These are phyloP conservation scores for Helicoverpa armigera DNA, from an alignment of 1,140 invertebrate genomes.

Conservation along the genomic window DNA sequence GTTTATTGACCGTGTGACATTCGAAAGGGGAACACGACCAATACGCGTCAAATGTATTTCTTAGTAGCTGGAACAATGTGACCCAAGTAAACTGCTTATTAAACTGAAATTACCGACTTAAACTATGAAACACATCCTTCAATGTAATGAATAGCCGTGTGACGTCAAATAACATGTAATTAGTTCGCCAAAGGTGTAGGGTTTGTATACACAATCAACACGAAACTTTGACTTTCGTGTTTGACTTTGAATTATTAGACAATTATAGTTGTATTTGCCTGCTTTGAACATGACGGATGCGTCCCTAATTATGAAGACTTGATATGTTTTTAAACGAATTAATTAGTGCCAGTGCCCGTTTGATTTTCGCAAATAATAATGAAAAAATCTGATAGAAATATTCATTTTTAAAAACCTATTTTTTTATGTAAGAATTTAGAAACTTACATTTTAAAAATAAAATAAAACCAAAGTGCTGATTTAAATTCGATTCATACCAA, in stretches of 20 bases:
- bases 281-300: neutral
- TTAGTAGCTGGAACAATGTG: conserved; percentile 10
- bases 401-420: too few species aligned
- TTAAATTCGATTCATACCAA: neutral
- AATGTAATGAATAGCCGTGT: conserved; percentile 20
- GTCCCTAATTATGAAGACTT: too few species aligned
- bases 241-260: neutral
- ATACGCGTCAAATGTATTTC: conserved; percentile 11
- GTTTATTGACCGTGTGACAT: neutral
- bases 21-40: neutral
- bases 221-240: conserved; percentile 14
- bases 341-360: too few species aligned
- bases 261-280: neutral
- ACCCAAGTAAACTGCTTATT: conserved; percentile 23
- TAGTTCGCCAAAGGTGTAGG: conserved; percentile 14
- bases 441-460: too few species aligned
- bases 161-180: conserved; percentile 24
- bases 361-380: too few species aligned
- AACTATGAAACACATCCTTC: conserved; percentile 15
- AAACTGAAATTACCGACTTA: conserved; percentile 12
- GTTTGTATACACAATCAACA: conserved; percentile 23
- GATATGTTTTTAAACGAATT: too few species aligned
- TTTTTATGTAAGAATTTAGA: too few species aligned
- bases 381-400: too few species aligned
- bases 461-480: neutral